Base-by-base conservation (phyloP, 2,113 vertebrate species). In the Chamaetylas fuelleborni region DNA sequence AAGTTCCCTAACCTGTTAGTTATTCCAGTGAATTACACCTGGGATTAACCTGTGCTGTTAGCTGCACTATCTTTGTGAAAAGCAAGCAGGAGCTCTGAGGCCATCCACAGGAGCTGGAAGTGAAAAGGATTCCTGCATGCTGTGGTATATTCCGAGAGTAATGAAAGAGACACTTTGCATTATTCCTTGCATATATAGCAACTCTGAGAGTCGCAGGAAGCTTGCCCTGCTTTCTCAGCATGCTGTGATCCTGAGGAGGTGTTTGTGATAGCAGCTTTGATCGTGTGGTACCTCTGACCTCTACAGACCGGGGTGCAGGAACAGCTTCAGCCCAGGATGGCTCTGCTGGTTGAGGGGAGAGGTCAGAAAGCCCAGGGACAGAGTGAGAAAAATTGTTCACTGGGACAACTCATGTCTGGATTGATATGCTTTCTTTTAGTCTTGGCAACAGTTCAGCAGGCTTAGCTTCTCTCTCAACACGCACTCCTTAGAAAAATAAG, bases 381-480 rank as follows among this genome's bases (percentile, higher is more conserved):
- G 71, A 40, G 34, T 18, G 50, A 84, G 65, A 80, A 67, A 90
- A 93, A 90, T 56, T 56, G 53, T 71, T 96, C 60, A 42, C 36
- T 94, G 60, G 72, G 88, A 86, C 76, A 60, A 53, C 90, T 84
- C 65, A 48, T 20, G 45, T 94, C 92, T 81, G 92, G 76, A 86
- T 82, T 90, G 82, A 88, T 88, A 83, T 1, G 28, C 64, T 96
- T 88, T 94, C 95, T 95, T 90, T 90, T 78, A 95, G 76, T 93
- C 72, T 92, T 90, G 81, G 88, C 92, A 81, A 92, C 92, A 31
- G 71, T 92, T 95, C 90, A 88, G 81, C 62, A 70, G 85, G 47
- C 72, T 95, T 83, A 95, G 85, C 64, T 83, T 88, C 88, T 94
- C 90, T 86, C 64, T 94, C 87, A 91, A 90, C 82, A 93, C 33